Evolutionary conservation across 2,888 invertebrate species (phyloP).

Genomic region (Xanthia togata): DNA sequence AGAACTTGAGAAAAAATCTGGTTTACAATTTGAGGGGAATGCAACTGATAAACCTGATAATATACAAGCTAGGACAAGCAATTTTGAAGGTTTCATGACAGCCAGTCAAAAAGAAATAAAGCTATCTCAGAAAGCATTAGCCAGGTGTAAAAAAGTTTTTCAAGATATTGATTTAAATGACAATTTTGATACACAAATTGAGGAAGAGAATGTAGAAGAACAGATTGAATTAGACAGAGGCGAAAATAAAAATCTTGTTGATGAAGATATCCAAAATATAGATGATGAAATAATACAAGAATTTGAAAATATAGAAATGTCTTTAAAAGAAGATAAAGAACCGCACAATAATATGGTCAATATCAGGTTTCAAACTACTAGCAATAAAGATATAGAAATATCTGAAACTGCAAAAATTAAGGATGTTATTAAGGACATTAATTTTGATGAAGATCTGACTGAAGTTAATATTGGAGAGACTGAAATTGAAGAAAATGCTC

Average conservation of each 20-base stretch:
- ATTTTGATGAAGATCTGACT: slow-evolving; percentile 44
- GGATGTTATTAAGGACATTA: slow-evolving; percentile 68
- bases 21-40: background rate
- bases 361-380: slow-evolving; percentile 75
- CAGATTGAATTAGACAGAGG: background rate
- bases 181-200: slow-evolving; percentile 39
- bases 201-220: slow-evolving; percentile 8
- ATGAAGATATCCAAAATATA: slow-evolving; percentile 64
- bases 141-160: slow-evolving; percentile 71
- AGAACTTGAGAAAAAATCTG: background rate
- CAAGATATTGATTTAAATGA: slow-evolving; percentile 58
- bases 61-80: background rate
- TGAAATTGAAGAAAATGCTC: background rate
- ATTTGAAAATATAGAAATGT: slow-evolving; percentile 74
- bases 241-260: slow-evolving; percentile 26
- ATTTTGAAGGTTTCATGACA: slow-evolving; percentile 73
- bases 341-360: slow-evolving; percentile 14
- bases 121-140: slow-evolving; percentile 71
- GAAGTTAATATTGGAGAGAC: background rate
- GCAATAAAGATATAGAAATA: slow-evolving; percentile 69
- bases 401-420: slow-evolving; percentile 74
- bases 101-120: slow-evolving; percentile 73
- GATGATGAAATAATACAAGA: slow-evolving; percentile 72
- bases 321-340: slow-evolving; percentile 61
- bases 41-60: background rate